Conservation (phyloP, 2,888 invertebrate genomes). For the Masnerella sp. region DNA sequence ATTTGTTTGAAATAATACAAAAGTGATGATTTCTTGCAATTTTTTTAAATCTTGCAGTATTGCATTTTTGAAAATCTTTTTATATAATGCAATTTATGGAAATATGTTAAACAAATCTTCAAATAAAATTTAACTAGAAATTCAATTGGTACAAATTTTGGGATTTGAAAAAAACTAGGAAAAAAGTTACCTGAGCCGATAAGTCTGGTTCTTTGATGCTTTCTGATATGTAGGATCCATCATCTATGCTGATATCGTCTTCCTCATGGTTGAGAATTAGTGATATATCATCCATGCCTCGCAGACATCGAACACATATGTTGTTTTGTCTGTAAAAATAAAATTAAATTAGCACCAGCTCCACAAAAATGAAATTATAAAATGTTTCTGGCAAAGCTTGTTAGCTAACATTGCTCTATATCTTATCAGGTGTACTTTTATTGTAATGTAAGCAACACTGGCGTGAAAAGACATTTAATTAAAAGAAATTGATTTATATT, state of each 20-base stretch:
- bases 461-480: no score
- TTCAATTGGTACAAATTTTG: constrained; percentile 1
- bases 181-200: constrained; percentile 69
- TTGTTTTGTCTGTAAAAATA: constrained; percentile 85
- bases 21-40: no score
- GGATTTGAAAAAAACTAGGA: no score
- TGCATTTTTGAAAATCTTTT: no score
- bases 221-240: constrained; percentile 75
- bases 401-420: neutral
- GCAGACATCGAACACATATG: constrained; percentile 88
- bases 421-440: neutral
- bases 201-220: constrained; percentile 63
- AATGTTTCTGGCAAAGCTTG: constrained; percentile 13
- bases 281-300: constrained; percentile 83
- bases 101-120: no score
- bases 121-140: no score
- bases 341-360: neutral
- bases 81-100: no score
- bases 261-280: constrained; percentile 86
- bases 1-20: no score
- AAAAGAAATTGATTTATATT: no score
- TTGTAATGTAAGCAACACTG: no score
- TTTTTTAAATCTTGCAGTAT: no score
- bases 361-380: no score
- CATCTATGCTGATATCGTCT: constrained; percentile 82